A percentile compares a stretch with the other conserved stretches of the same genome.
These are phyloP conservation scores for Neodiprion fabricii DNA, from an alignment of 1,140 invertebrate species.

Conservation along the genomic window DNA sequence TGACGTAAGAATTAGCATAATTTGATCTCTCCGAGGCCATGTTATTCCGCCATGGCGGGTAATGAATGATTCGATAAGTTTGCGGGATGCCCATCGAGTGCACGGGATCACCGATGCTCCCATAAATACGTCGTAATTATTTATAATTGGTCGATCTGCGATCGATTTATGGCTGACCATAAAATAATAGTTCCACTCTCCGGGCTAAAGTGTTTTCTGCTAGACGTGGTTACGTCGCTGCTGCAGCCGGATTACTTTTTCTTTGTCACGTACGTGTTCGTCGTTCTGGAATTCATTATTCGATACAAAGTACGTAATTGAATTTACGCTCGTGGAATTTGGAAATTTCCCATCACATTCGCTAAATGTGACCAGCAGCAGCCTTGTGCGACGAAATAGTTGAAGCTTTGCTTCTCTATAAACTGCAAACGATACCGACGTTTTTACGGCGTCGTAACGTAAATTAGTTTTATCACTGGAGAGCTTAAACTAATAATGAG, in stretches of 20 bases:
- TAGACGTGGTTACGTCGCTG: not conserved
- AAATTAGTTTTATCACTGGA: not conserved
- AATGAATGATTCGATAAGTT: constrained; percentile 6
- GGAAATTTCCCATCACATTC: not conserved
- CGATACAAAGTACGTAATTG: not conserved
- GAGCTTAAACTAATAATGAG: constrained; percentile 3
- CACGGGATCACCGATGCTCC: not conserved
- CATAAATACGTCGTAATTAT: constrained; percentile 8
- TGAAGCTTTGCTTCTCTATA: not conserved
- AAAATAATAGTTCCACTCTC: not conserved
- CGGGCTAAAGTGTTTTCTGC: not conserved
- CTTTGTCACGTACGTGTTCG: not conserved
- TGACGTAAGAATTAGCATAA: not conserved
- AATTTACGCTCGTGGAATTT: not conserved
- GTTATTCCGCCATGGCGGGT: not conserved
- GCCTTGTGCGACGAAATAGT: not conserved
- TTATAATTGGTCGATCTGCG: not conserved
- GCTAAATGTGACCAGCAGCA: not conserved
- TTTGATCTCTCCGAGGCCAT: not conserved
- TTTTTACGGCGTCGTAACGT: constrained; percentile 7
- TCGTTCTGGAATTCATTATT: not conserved
- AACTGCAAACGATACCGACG: not conserved
- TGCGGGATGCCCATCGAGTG: not conserved
- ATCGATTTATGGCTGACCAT: not conserved
- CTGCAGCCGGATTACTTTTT: not conserved